A percentile compares a stretch with the other conserved stretches of the same genome.
Conservation (phyloP, 2,888 invertebrate species). For the Ptycholaimellus sp. region DNA sequence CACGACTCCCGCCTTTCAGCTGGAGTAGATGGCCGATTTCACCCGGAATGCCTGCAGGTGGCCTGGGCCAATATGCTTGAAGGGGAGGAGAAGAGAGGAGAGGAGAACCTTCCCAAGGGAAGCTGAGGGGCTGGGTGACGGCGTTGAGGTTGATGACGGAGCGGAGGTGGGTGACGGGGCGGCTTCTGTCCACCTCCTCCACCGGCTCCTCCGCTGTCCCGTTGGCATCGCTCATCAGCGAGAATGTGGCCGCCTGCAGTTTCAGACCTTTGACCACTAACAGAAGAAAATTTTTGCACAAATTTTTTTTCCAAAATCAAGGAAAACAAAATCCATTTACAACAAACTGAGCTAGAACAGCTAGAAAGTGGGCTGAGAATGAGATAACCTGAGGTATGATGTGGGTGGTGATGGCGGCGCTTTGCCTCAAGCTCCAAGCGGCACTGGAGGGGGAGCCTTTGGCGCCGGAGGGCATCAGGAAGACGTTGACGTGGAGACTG, state of each 20-base stretch:
- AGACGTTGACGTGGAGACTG: slow-evolving; percentile 50
- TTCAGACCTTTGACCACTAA: too few species aligned
- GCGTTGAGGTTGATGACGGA: slow-evolving; percentile 21
- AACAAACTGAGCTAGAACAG: too few species aligned
- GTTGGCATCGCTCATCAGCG: slow-evolving; percentile 10
- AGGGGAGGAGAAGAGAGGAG: too few species aligned
- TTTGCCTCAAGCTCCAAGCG: neutral
- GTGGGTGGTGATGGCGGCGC: slow-evolving; percentile 15
- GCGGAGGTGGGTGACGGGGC: slow-evolving; percentile 24
- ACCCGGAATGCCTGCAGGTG: slow-evolving; percentile 22
- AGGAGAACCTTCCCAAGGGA: slow-evolving; percentile 17
- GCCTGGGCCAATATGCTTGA: too few species aligned
- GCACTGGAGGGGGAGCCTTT: slow-evolving; percentile 11
- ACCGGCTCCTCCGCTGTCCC: neutral
- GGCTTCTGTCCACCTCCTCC: too few species aligned
- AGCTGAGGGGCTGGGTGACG: slow-evolving; percentile 21
- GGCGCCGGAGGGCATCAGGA: slow-evolving; percentile 34
- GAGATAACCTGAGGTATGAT: too few species aligned
- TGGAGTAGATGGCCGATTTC: slow-evolving; percentile 11
- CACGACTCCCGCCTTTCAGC: neutral
- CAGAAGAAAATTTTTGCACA: too few species aligned
- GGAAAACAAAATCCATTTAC: too few species aligned
- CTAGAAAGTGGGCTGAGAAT: too few species aligned
- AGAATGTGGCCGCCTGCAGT: slow-evolving; percentile 22
- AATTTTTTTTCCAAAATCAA: too few species aligned